Conservation (phyloP, 2,797 vertebrate genomes). For the Halcyon leucocephala region DNA sequence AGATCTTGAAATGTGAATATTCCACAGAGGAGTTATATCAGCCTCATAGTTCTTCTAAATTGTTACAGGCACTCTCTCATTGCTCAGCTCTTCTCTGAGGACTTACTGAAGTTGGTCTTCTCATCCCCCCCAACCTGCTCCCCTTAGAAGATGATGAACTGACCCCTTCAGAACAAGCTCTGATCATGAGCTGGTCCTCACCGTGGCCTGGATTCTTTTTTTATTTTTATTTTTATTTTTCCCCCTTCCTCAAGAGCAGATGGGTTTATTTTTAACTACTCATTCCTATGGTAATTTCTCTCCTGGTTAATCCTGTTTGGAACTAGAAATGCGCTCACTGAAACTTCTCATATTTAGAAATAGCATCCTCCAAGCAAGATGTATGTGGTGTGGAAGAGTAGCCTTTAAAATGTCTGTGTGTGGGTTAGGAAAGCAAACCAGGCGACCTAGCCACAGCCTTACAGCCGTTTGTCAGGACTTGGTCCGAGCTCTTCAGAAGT, state of each 20-base stretch:
- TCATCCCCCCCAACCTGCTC: accelerated
- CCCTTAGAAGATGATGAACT: background rate
- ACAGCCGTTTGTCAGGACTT: background rate
- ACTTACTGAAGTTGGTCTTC: background rate
- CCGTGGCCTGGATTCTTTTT: background rate
- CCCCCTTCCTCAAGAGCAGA: background rate
- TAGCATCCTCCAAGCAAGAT: background rate
- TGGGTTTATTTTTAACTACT: background rate
- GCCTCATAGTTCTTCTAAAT: accelerated
- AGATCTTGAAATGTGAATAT: background rate
- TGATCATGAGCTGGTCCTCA: accelerated
- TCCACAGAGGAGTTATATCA: background rate
- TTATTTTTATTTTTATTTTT: too few relatives aligned
- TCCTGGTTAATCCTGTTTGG: background rate
- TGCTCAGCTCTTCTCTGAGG: background rate
- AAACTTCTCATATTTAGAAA: background rate
- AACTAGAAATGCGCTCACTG: background rate
- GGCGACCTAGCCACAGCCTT: accelerated
- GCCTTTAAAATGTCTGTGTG: background rate
- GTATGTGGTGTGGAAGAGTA: background rate
- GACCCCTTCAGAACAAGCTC: background rate
- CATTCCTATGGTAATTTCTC: background rate
- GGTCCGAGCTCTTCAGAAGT: background rate
- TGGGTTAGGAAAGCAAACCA: background rate
- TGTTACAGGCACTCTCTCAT: accelerated